A percentile compares a stretch with the other conserved stretches of the same genome.
phyloP scores from a whole-genome alignment of 2,888 invertebrate genomes.

The Tetramorium bicarinatum region DNA sequence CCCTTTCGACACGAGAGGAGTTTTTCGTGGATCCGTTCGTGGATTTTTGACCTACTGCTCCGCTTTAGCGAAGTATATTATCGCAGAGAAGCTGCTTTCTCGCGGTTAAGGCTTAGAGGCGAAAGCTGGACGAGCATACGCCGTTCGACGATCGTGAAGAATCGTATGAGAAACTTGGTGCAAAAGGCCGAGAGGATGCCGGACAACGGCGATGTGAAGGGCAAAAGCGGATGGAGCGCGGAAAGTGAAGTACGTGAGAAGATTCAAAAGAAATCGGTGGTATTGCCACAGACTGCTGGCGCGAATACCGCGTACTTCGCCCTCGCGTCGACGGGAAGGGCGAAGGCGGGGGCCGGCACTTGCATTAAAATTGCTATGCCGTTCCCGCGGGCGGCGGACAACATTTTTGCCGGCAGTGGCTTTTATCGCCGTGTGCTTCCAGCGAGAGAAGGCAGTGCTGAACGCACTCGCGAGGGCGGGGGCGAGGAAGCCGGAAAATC shows the following conservation, averaged over 20 bases:
- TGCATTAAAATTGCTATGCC: constrained; percentile 62
- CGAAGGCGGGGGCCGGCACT: constrained; percentile 43
- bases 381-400: constrained; percentile 59
- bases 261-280: constrained; percentile 47
- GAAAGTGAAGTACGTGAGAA: constrained; percentile 58
- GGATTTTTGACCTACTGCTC: constrained; percentile 31
- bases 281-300: constrained; percentile 42
- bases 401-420: constrained; percentile 67
- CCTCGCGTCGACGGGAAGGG: constrained; percentile 5
- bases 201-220: background rate
- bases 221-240: background rate
- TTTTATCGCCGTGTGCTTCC: constrained; percentile 67
- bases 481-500: constrained; percentile 48
- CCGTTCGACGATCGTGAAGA: constrained; percentile 16
- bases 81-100: background rate
- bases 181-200: background rate
- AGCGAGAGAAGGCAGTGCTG: constrained; percentile 52
- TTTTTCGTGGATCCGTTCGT: background rate
- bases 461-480: constrained; percentile 33
- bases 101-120: constrained; percentile 24
- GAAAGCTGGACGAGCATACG: background rate
- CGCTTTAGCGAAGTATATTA: constrained; percentile 13
- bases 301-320: constrained; percentile 44
- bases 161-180: constrained; percentile 1
- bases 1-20: background rate